Evolutionary conservation across 2,797 vertebrate species (phyloP).

Genomic region (Hydrolagus colliei): DNA sequence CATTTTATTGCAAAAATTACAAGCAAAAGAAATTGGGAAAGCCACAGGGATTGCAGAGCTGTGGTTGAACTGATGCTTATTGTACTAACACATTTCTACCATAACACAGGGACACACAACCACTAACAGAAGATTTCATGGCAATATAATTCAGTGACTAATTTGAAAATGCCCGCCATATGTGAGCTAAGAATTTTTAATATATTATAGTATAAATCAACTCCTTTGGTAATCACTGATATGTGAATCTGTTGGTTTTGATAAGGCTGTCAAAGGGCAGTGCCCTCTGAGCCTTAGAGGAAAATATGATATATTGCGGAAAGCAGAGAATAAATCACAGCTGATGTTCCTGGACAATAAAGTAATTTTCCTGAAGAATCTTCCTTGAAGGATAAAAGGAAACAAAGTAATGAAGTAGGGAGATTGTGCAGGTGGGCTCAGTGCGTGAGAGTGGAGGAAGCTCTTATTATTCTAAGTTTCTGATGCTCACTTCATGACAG

Average conservation of each 20-base stretch:
- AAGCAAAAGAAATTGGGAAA: not conserved
- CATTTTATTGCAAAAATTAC: not conserved
- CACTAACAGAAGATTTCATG: slow-evolving; percentile 42
- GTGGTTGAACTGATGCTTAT: not conserved
- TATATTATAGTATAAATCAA: slow-evolving; percentile 41
- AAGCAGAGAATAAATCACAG: slow-evolving; percentile 58
- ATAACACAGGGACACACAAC: slow-evolving; percentile 33
- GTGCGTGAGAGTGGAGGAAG: slow-evolving; percentile 36
- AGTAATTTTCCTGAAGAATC: slow-evolving; percentile 55
- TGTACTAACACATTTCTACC: slow-evolving; percentile 37
- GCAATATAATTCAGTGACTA: slow-evolving; percentile 40
- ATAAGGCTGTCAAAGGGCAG: slow-evolving; percentile 53
- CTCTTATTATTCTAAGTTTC: slow-evolving; percentile 37
- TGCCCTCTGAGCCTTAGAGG: slow-evolving; percentile 43
- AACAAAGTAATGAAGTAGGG: slow-evolving; percentile 49
- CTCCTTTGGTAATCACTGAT: slow-evolving; percentile 60
- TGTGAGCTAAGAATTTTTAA: slow-evolving; percentile 38
- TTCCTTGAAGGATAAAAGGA: slow-evolving; percentile 57
- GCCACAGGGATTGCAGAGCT: not conserved
- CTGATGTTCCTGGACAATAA: slow-evolving; percentile 61
- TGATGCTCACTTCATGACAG: slow-evolving; percentile 12
- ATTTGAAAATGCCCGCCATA: slow-evolving; percentile 46
- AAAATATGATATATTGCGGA: slow-evolving; percentile 53
- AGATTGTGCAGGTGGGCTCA: slow-evolving; percentile 41
- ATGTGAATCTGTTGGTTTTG: slow-evolving; percentile 54